phyloP scores from a whole-genome alignment of 2,888 invertebrate genomes.

The Amphipoea oculea region DNA sequence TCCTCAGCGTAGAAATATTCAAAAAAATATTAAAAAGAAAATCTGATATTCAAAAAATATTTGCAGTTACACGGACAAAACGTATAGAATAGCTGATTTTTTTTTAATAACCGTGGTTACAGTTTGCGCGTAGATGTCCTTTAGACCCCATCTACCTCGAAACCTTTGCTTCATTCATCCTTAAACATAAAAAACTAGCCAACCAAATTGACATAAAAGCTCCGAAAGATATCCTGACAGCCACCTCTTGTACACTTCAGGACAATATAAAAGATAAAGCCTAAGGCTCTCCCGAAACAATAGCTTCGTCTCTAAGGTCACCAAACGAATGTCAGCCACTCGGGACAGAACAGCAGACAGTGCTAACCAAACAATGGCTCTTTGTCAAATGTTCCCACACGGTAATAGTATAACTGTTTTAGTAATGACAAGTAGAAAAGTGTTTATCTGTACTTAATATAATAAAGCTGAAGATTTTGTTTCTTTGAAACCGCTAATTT shows the following conservation, averaged over 20 bases:
- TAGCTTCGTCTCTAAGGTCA: conserved; percentile 50
- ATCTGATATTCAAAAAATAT: too few relatives aligned
- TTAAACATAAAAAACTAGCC: not conserved
- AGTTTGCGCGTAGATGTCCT: not conserved
- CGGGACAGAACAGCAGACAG: conserved; percentile 55
- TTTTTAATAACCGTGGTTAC: not conserved
- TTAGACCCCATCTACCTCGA: too few relatives aligned
- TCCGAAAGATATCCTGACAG: not conserved
- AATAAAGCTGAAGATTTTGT: too few relatives aligned
- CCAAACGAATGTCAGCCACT: conserved; percentile 63
- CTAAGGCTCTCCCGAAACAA: conserved; percentile 53
- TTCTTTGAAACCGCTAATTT: too few relatives aligned
- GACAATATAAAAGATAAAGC: conserved; percentile 43
- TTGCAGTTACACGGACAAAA: not conserved
- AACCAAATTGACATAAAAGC: not conserved
- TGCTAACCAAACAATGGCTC: conserved; percentile 70
- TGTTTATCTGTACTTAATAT: conserved; percentile 8
- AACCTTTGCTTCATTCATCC: not conserved
- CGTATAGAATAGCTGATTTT: not conserved
- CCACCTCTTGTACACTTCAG: conserved; percentile 12
- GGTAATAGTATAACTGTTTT: conserved; percentile 66
- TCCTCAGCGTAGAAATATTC: too few relatives aligned
- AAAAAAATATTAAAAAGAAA: too few relatives aligned
- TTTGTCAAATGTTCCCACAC: conserved; percentile 75
- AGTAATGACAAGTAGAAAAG: conserved; percentile 60